phyloP scores from a whole-genome alignment of 1,140 invertebrate genomes.

The Homalodisca vitripennis region DNA sequence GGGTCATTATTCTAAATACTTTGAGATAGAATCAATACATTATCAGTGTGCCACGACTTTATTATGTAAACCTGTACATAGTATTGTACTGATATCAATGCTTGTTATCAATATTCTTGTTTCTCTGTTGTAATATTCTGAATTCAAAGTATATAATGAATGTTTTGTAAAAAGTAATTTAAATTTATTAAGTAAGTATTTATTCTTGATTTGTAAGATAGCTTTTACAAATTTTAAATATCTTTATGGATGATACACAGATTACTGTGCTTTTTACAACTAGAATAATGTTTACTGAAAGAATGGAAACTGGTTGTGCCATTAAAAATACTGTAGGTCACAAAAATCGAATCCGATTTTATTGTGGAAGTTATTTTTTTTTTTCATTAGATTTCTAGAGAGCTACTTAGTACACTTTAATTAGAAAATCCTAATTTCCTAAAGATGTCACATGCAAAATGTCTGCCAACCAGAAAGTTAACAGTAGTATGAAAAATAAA shows the following conservation, averaged over 20 bases:
- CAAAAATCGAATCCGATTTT: too few relatives aligned
- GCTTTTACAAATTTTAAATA: constrained; percentile 14
- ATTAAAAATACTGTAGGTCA: background rate
- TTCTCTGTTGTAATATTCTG: background rate
- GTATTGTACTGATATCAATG: background rate
- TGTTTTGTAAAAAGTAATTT: background rate
- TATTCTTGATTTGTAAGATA: background rate
- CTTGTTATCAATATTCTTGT: background rate
- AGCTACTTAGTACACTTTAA: too few relatives aligned
- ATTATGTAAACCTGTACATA: constrained; percentile 15
- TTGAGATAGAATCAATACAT: constrained; percentile 11
- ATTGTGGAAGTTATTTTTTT: too few relatives aligned
- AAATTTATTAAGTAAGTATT: background rate
- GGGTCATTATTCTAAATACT: constrained; percentile 17
- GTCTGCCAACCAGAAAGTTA: too few relatives aligned
- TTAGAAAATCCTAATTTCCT: too few relatives aligned
- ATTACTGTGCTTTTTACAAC: constrained; percentile 6
- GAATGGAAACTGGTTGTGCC: constrained; percentile 4
- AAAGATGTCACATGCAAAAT: too few relatives aligned
- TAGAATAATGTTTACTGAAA: background rate
- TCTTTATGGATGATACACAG: constrained; percentile 2
- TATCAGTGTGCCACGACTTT: constrained; percentile 12
- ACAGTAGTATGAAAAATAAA: too few relatives aligned
- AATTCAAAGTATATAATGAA: background rate
- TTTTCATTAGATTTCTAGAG: too few relatives aligned